Conservation (phyloP, 2,888 invertebrate genomes). For the Leucophenga maculata region DNA sequence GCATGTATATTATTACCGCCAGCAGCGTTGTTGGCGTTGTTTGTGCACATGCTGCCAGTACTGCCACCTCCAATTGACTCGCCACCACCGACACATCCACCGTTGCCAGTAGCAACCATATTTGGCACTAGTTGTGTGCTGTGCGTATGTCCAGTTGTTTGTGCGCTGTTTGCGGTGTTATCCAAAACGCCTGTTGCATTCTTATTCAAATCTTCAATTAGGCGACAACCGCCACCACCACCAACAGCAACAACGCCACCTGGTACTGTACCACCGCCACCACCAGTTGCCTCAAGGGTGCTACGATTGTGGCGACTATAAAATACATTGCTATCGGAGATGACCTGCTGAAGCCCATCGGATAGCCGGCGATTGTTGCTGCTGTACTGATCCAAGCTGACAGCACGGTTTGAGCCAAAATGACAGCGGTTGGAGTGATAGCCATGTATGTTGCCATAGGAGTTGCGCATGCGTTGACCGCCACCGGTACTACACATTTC, state of each 20-base stretch:
- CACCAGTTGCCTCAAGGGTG: slow-evolving; percentile 49
- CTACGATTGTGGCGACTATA: slow-evolving; percentile 70
- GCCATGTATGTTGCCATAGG: slow-evolving; percentile 72
- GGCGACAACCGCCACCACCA: slow-evolving; percentile 34
- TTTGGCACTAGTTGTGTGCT: slow-evolving; percentile 46
- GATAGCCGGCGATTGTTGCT: slow-evolving; percentile 71
- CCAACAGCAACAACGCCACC: background rate
- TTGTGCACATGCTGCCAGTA: slow-evolving; percentile 14
- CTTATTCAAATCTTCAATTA: slow-evolving; percentile 59
- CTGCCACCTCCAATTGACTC: background rate
- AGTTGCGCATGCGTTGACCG: slow-evolving; percentile 71
- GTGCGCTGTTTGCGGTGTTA: slow-evolving; percentile 5
- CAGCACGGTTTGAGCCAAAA: slow-evolving; percentile 72
- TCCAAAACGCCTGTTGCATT: slow-evolving; percentile 45
- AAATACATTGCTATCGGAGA: slow-evolving; percentile 72
- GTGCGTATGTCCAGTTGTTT: background rate
- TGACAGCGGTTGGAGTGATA: slow-evolving; percentile 70
- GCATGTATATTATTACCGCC: slow-evolving; percentile 10
- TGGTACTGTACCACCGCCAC: background rate
- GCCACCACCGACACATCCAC: background rate
- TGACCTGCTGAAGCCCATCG: slow-evolving; percentile 71
- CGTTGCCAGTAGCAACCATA: slow-evolving; percentile 31
- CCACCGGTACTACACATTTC: slow-evolving; percentile 72
- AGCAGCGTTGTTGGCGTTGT: slow-evolving; percentile 23
- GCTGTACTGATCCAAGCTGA: slow-evolving; percentile 72